These are phyloP conservation scores for Drosophila albomicans DNA, from an alignment of 1,140 invertebrate species.

Conservation along the genomic window DNA sequence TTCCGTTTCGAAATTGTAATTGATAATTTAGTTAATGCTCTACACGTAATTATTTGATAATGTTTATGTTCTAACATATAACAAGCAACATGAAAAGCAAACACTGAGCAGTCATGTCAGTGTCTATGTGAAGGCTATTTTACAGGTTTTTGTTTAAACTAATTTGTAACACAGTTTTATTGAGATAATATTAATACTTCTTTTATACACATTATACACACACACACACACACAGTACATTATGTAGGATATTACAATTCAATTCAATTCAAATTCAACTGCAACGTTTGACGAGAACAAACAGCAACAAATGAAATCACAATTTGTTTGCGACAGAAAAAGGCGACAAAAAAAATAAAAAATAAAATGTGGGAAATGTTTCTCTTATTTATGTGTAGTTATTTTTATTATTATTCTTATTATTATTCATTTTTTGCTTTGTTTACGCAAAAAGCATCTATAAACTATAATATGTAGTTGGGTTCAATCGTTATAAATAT, in stretches of 20 bases:
- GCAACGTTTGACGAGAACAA: constrained; percentile 6
- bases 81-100: constrained; percentile 56
- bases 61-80: constrained; percentile 40
- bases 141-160: constrained; percentile 83
- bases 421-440: constrained; percentile 71
- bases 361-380: constrained; percentile 43
- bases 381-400: constrained; percentile 65
- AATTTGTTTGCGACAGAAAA: constrained; percentile 38
- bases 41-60: constrained; percentile 53
- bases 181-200: constrained; percentile 36
- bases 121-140: constrained; percentile 81
- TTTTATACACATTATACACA: constrained; percentile 40
- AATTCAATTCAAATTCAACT: constrained; percentile 21
- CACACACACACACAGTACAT: constrained; percentile 3
- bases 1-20: constrained; percentile 54
- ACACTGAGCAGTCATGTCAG: constrained; percentile 60
- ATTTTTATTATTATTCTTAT: constrained; percentile 42
- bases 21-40: constrained; percentile 65
- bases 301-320: constrained; percentile 25
- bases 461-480: constrained; percentile 60
- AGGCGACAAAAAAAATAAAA: constrained; percentile 2
- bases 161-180: constrained; percentile 71
- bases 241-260: constrained; percentile 41
- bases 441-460: constrained; percentile 60
- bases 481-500: constrained; percentile 75